phyloP scores from a whole-genome alignment of 2,113 vertebrate species.

The Anser brachyrhynchus region DNA sequence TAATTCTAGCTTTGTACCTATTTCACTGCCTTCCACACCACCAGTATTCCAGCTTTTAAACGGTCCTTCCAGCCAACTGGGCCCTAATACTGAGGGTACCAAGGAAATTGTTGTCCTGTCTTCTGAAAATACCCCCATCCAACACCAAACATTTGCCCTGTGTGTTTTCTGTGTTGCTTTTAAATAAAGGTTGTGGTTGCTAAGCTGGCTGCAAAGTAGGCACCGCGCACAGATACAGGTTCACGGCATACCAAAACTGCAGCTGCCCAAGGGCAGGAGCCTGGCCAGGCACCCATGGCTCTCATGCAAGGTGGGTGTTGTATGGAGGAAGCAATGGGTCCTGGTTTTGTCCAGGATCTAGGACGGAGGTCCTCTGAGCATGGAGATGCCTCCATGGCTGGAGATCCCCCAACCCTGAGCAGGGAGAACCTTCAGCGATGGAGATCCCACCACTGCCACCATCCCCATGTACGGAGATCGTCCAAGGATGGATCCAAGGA shows the following conservation, averaged over 20 bases:
- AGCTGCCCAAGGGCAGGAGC: background rate
- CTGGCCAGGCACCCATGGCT: fast-evolving
- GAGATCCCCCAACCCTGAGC: background rate
- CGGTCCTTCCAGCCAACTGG: background rate
- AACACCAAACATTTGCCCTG: background rate
- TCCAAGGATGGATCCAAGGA: background rate
- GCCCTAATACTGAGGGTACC: background rate
- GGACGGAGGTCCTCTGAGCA: background rate
- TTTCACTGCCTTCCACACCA: background rate
- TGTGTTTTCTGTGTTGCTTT: background rate
- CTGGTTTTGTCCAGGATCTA: background rate
- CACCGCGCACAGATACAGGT: background rate
- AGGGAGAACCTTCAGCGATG: background rate
- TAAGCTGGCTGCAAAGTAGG: background rate
- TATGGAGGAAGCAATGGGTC: background rate
- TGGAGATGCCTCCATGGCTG: background rate
- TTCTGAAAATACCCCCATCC: background rate
- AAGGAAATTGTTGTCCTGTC: background rate
- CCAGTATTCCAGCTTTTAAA: background rate
- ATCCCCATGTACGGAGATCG: background rate
- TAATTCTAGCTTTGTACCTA: constrained; percentile 28
- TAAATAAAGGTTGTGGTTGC: background rate
- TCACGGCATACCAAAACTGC: background rate
- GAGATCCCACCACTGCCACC: background rate
- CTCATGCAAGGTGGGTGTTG: fast-evolving